Conservation (phyloP, 2,797 vertebrate species). For the Rhinoraja longicauda region DNA sequence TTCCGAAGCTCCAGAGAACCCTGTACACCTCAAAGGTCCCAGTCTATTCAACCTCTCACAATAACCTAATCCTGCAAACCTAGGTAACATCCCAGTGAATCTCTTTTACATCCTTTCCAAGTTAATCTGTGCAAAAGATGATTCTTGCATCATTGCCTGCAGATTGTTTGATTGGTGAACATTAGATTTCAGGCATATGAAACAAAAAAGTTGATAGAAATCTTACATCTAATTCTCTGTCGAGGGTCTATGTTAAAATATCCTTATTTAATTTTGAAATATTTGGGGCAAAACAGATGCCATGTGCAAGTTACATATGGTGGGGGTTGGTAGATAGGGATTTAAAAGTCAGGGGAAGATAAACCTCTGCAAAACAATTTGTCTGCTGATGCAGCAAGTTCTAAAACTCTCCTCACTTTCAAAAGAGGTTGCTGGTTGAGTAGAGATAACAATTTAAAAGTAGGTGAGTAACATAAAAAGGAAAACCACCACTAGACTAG, state of each 20-base stretch:
- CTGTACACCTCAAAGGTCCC: no score
- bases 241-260: background rate
- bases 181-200: background rate
- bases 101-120: no score
- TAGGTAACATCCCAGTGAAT: no score
- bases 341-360: background rate
- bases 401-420: background rate
- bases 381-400: background rate
- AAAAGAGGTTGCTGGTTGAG: background rate
- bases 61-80: no score
- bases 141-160: background rate
- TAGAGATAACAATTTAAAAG: background rate
- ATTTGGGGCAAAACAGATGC: background rate
- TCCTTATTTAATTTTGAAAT: background rate
- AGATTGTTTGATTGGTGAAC: background rate
- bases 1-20: no score
- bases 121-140: background rate
- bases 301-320: background rate
- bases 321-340: background rate
- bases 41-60: no score
- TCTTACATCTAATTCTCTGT: background rate
- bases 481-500: background rate
- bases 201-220: background rate
- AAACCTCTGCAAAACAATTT: background rate
- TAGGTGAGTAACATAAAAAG: background rate